Percentiles rank a stretch among this genome's conserved stretches.
These are phyloP conservation scores for Apus apus DNA, from an alignment of 2,113 vertebrate species.

Conservation along the genomic window DNA sequence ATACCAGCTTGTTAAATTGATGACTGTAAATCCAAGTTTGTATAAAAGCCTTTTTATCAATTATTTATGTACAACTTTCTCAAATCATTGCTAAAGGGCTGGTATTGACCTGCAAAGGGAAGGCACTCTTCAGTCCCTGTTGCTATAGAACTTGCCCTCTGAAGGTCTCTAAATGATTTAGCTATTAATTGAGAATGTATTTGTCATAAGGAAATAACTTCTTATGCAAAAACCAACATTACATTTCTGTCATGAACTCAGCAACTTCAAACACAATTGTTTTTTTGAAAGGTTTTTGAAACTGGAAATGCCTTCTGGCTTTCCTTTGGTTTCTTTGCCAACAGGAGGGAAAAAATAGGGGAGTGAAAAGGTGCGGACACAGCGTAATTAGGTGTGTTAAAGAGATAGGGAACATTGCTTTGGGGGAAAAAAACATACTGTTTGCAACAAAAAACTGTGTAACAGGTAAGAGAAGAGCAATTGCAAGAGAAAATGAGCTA, in stretches of 20 bases:
- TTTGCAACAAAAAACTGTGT: background rate
- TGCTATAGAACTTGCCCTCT: background rate
- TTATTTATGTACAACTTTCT: background rate
- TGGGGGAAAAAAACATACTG: background rate
- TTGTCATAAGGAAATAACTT: background rate
- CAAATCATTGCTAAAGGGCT: background rate
- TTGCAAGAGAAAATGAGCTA: background rate
- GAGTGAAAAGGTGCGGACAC: background rate
- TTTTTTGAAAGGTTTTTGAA: background rate
- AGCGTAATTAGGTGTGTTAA: background rate
- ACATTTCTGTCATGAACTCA: background rate
- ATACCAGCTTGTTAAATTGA: background rate
- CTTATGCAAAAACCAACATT: background rate
- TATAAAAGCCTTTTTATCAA: background rate
- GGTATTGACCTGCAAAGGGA: background rate
- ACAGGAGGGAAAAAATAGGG: background rate
- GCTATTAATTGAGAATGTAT: background rate
- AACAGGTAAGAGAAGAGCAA: accelerated
- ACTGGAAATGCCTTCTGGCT: background rate
- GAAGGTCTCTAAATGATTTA: background rate
- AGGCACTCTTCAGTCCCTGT: background rate
- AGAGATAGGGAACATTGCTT: background rate
- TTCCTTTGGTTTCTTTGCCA: background rate
- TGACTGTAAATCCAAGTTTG: background rate
- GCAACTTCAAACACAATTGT: background rate